These are phyloP conservation scores for Pollenia amentaria DNA, from an alignment of 2,888 invertebrate species.

Conservation along the genomic window DNA sequence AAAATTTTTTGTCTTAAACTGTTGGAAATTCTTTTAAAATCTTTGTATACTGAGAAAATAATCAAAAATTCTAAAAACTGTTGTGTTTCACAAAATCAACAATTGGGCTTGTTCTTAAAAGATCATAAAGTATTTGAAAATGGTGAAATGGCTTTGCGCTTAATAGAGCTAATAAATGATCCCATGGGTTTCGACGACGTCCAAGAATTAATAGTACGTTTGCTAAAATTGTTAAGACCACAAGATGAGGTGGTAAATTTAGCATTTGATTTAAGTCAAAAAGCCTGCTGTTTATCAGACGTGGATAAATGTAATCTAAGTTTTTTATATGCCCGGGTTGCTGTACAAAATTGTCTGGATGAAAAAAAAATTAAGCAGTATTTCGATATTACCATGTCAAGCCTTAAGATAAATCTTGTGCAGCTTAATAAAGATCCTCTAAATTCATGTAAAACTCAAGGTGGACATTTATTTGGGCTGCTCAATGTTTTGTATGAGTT, in stretches of 20 bases:
- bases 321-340: slow-evolving; percentile 79
- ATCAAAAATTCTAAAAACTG: slow-evolving; percentile 82
- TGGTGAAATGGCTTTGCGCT: slow-evolving; percentile 82
- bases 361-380: slow-evolving; percentile 79
- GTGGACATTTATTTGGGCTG: slow-evolving; percentile 86
- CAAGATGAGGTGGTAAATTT: slow-evolving; percentile 66
- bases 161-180: slow-evolving; percentile 86
- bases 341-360: slow-evolving; percentile 74
- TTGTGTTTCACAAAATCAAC: slow-evolving; percentile 82
- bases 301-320: slow-evolving; percentile 81
- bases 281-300: slow-evolving; percentile 76
- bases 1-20: slow-evolving; percentile 88
- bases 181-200: slow-evolving; percentile 87
- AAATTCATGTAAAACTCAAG: slow-evolving; percentile 85
- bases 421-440: slow-evolving; percentile 84
- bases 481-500: slow-evolving; percentile 80
- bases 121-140: slow-evolving; percentile 84
- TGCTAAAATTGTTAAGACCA: slow-evolving; percentile 86
- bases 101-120: slow-evolving; percentile 83
- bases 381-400: slow-evolving; percentile 78
- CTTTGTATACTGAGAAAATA: slow-evolving; percentile 82
- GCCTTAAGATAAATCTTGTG: slow-evolving; percentile 67
- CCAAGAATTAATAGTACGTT: slow-evolving; percentile 85
- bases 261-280: slow-evolving; percentile 76
- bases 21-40: slow-evolving; percentile 85